phyloP scores from a whole-genome alignment of 2,113 vertebrate genomes.

The Nycticryphes semicollaris region DNA sequence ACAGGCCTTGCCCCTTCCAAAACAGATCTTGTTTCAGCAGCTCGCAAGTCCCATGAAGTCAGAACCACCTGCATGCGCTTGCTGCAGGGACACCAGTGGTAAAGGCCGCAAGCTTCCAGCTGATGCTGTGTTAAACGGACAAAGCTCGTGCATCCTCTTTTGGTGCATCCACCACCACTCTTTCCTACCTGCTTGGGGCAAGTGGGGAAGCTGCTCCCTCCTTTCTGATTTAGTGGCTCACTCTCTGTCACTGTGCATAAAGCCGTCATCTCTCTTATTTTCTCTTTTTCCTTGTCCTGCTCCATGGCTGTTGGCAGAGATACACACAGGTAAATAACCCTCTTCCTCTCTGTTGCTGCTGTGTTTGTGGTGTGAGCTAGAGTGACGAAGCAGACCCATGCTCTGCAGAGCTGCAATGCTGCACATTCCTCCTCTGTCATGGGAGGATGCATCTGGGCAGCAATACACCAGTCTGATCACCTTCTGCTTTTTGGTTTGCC shows the following conservation, averaged over 20 bases:
- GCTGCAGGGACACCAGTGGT: neutral
- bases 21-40: neutral
- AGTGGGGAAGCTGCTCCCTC: neutral
- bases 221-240: neutral
- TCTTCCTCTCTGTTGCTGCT: neutral
- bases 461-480: neutral
- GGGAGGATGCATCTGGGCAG: neutral
- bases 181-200: neutral
- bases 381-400: neutral
- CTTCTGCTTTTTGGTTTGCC: neutral
- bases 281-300: neutral
- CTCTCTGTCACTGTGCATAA: neutral
- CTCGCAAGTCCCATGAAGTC: neutral
- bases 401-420: neutral
- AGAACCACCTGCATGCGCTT: neutral
- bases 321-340: neutral
- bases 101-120: neutral
- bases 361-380: neutral
- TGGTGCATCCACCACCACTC: neutral
- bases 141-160: fast-evolving
- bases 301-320: neutral
- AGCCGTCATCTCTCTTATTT: neutral
- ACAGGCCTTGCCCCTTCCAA: neutral
- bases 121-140: neutral
- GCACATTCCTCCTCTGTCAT: neutral